A percentile compares a stretch with the other conserved stretches of the same genome.
Evolutionary conservation across 2,888 invertebrate species (phyloP).

Genomic region (Dexiosoma caninum): DNA sequence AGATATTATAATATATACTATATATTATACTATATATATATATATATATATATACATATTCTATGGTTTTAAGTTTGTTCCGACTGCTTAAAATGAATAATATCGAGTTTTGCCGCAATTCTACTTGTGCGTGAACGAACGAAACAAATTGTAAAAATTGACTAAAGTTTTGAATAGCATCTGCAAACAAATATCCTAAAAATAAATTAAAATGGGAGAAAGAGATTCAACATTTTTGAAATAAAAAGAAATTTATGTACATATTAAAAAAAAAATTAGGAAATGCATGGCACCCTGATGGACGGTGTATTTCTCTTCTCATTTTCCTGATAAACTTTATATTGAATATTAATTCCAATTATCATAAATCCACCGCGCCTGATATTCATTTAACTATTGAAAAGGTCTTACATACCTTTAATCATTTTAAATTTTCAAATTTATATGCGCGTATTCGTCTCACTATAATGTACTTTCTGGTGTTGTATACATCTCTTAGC

Average conservation of each 20-base stretch:
- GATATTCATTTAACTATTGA: background rate
- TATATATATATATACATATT: slow-evolving; percentile 8
- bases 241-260: slow-evolving; percentile 52
- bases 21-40: background rate
- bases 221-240: slow-evolving; percentile 68
- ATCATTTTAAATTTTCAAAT: background rate
- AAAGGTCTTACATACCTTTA: background rate
- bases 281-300: slow-evolving; percentile 40
- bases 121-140: slow-evolving; percentile 67
- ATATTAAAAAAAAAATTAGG: slow-evolving; percentile 46
- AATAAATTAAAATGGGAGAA: slow-evolving; percentile 71
- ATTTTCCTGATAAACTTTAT: background rate
- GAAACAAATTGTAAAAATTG: slow-evolving; percentile 68
- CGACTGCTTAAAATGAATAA: slow-evolving; percentile 44
- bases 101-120: slow-evolving; percentile 56
- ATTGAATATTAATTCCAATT: background rate
- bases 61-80: slow-evolving; percentile 2
- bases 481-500: background rate
- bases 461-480: background rate
- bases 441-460: background rate
- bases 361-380: background rate
- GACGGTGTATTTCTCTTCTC: slow-evolving; percentile 1
- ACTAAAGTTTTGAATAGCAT: slow-evolving; percentile 65
- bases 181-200: slow-evolving; percentile 68
- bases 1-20: too few species aligned